Percentiles rank a stretch among this genome's conserved stretches.
These are phyloP conservation scores for Vultur gryphus DNA, from an alignment of 2,797 vertebrate species.

Conservation along the genomic window DNA sequence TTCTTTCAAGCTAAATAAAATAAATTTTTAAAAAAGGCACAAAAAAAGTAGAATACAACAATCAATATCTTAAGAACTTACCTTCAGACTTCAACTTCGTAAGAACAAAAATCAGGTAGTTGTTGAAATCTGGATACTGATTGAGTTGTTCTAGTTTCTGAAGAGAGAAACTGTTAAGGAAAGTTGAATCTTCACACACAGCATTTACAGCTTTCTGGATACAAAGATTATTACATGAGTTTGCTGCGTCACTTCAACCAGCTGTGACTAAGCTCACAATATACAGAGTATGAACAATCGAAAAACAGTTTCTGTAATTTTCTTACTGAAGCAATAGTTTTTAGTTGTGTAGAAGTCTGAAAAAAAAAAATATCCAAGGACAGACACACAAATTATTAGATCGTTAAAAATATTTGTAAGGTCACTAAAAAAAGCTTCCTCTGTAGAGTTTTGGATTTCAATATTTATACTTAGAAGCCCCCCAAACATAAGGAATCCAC, in stretches of 20 bases:
- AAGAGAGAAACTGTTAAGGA: slow-evolving; percentile 81
- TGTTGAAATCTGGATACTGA: slow-evolving; percentile 98
- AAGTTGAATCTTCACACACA: neutral
- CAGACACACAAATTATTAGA: neutral
- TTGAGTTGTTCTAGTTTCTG: slow-evolving; percentile 98
- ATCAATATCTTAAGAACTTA: slow-evolving; percentile 65
- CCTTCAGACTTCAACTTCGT: slow-evolving; percentile 98
- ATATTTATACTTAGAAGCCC: neutral
- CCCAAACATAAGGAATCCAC: neutral
- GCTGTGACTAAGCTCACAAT: neutral
- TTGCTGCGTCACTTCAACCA: neutral
- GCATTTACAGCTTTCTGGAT: neutral
- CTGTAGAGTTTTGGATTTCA: neutral
- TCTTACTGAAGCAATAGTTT: neutral
- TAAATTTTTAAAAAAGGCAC: neutral
- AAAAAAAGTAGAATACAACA: neutral
- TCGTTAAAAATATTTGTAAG: neutral
- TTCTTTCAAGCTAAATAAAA: neutral
- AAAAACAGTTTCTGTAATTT: neutral
- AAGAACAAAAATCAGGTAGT: slow-evolving; percentile 97
- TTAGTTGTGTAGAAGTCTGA: neutral
- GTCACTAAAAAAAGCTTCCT: neutral
- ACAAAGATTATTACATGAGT: neutral
- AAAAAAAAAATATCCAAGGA: neutral
- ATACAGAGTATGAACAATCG: neutral